Base-by-base conservation (phyloP, 2,888 invertebrate species). In the Cheilosia scutellata region DNA sequence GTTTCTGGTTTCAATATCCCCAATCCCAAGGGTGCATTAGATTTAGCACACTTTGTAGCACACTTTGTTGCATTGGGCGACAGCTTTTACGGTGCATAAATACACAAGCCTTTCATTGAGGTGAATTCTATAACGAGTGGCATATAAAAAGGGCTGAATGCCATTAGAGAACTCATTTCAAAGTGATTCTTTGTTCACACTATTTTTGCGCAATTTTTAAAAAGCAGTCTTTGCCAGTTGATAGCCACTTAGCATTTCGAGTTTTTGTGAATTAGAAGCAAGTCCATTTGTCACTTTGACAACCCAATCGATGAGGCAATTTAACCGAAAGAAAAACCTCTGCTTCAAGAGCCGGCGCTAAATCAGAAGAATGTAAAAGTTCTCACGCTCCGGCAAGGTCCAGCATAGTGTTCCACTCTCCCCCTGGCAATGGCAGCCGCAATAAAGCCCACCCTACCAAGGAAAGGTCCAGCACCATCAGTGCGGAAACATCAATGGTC, bases 401-500 rank as follows among this genome's bases (percentile, higher is more conserved):
- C 68, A 16, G n/a, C 49, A 9, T 6, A 5, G 42, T 33, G 16
- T 51, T 49, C 25, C 76, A 60, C 62, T 49, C 86, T 77, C 86
- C 86, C 86, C 86, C 55, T 65, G 60, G 78, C 58, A 70, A 63
- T 60, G 53, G 66, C 33, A 55, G 33, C 37, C 49, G 29, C n/a
- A 2, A 65, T 13, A 11, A 9, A 71, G 70, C 74, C 37, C 68
- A 65, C 55, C 76, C 78, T 92, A 92, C 92, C 92, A 92, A 88
- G 92, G 92, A 91, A 92, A 92, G 90, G 92, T 92, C 92, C 92
- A 92, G 92, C 92, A 92, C 92, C 92, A 91, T 92, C 90, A 92
- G 91, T 90, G 91, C 89, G 90, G 92, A 90, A 92, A 92, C 90
- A 92, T 91, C 78, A 92, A 76, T 71, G 92, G 92, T 80, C 92